A percentile compares a stretch with the other conserved stretches of the same genome.
Evolutionary conservation across 1,140 invertebrate genomes (phyloP).

Genomic region (Ditylenchus dipsaci): DNA sequence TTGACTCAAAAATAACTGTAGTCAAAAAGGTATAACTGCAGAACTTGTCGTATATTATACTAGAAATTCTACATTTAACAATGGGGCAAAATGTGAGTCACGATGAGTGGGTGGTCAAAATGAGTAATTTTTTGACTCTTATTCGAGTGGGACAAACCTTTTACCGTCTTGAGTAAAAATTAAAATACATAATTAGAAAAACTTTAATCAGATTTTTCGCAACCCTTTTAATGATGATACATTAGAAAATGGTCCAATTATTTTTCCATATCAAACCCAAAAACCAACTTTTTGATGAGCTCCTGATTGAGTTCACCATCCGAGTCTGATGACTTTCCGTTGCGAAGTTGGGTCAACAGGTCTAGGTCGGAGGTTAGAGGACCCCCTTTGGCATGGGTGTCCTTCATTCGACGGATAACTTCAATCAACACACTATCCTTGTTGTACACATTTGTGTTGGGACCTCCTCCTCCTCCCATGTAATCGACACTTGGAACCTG

Average conservation of each 20-base stretch:
- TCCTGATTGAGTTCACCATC: slow-evolving; percentile 55
- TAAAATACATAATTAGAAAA: too few species aligned
- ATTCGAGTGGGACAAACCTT: too few species aligned
- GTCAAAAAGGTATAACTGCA: too few species aligned
- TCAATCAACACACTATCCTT: slow-evolving; percentile 42
- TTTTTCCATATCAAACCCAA: neutral
- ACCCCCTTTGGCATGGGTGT: slow-evolving; percentile 18
- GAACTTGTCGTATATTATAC: too few species aligned
- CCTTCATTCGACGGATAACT: slow-evolving; percentile 38
- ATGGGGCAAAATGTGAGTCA: too few species aligned
- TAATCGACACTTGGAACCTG: neutral
- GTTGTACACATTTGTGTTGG: slow-evolving; percentile 35
- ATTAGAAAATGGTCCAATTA: neutral
- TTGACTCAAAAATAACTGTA: too few species aligned
- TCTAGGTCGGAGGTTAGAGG: slow-evolving; percentile 39
- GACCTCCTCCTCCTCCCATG: slow-evolving; percentile 8
- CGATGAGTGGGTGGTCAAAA: too few species aligned
- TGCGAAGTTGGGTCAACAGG: slow-evolving; percentile 31
- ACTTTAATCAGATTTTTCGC: neutral
- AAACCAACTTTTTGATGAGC: slow-evolving; percentile 53
- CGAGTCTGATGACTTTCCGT: neutral
- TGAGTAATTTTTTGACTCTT: too few species aligned
- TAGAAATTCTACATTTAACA: too few species aligned
- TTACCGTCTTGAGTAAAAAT: too few species aligned
- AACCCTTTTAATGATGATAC: neutral